Evolutionary conservation across 2,113 vertebrate genomes (phyloP), one percentile per base, ranked within the genome.

Genomic region (Benthochromis sp.): DNA sequence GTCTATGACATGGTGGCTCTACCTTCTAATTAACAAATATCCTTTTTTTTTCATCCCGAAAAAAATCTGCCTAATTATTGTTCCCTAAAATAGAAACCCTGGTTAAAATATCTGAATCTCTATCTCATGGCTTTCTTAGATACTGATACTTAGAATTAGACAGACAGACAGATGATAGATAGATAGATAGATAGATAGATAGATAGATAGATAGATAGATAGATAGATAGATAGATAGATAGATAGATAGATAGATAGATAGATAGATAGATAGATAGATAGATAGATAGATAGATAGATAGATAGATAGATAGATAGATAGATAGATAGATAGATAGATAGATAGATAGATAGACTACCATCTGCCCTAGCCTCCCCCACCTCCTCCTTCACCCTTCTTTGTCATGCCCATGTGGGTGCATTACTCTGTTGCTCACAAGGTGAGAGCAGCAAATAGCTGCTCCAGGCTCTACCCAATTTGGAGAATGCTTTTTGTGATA

Each of bases 381-480:
- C 85, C 84, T 84, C 84, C 53, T 40, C 71, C 90, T 53, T 52
- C 54, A 89, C 50, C 87, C 85, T 69, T 55, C 82, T 52, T 82
- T 92, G 88, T 86, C 90, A 82, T 78, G 81, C 86, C 84, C 86
- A 71, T 27, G 84, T 14, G 55, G 50, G 52, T 14, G 24, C 83
- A 82, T 84, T 69, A 7, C 3, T 82, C 73, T 90, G 69, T 82
- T 90, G 88, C 88, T 82, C 86, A 84, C 86, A 94, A 94, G 88
- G 90, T 93, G 90, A 90, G 43, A 85, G 93, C 91, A 92, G 91
- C 27, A 94, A 93, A 95, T 94, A 92, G 92, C 86, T 89, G 40
- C 88, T 85, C 71, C 21, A 36, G 89, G 71, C 87, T 84, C 81
- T 47, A 69, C 92, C 92, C 55, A 90, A 92, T 93, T 90, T 91